Percentiles rank a stretch among this genome's conserved stretches.
These are phyloP conservation scores for Lamellibrachia luymesi DNA, from an alignment of 1,140 invertebrate species.

Conservation along the genomic window DNA sequence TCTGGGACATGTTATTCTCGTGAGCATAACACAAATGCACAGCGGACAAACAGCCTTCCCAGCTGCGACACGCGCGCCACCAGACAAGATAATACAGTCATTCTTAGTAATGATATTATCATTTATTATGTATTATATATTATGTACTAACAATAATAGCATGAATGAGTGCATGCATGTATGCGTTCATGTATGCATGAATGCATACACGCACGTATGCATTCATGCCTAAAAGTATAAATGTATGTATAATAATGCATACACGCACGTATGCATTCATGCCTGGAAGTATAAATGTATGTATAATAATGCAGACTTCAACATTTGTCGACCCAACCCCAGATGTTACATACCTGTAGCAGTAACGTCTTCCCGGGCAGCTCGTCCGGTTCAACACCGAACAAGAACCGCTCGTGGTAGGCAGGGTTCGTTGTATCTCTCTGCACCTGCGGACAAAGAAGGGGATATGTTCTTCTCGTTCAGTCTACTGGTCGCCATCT, in stretches of 20 bases:
- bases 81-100: background rate
- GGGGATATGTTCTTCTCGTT: background rate
- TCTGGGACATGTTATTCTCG: background rate
- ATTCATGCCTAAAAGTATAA: too few relatives aligned
- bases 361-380: constrained; percentile 56
- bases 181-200: background rate
- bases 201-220: background rate
- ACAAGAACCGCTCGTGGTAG: constrained; percentile 74
- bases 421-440: constrained; percentile 68
- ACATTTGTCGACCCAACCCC: too few relatives aligned
- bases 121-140: too few relatives aligned
- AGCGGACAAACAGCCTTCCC: background rate
- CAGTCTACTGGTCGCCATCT: background rate
- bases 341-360: constrained; percentile 44
- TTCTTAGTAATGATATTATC: background rate
- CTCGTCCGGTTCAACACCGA: constrained; percentile 65
- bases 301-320: too few relatives aligned
- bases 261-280: background rate
- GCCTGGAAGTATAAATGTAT: too few relatives aligned
- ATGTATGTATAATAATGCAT: too few relatives aligned
- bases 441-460: constrained; percentile 58
- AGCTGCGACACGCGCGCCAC: background rate
- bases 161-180: background rate
- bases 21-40: background rate
- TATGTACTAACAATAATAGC: background rate